Conservation (phyloP, 2,797 vertebrate genomes). For the Thunnus albacares region DNA sequence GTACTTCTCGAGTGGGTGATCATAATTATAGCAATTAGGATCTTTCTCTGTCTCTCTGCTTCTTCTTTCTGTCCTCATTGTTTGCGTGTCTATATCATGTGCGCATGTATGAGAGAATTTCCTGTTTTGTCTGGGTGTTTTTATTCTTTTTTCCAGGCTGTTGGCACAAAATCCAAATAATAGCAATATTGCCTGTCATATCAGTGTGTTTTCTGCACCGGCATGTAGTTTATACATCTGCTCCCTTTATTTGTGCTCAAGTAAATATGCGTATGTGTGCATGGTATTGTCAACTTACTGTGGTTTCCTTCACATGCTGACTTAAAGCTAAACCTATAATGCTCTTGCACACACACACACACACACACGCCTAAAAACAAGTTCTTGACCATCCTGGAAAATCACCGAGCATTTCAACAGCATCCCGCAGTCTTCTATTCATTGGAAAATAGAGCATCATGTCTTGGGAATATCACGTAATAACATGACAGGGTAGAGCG, state of each 20-base stretch:
- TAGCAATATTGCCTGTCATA: conserved; percentile 25
- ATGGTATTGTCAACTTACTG: background rate
- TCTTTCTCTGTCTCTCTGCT: conserved; percentile 29
- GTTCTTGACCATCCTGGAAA: conserved; percentile 18
- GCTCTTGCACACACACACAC: conserved; percentile 17
- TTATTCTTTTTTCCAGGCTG: background rate
- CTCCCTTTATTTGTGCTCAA: conserved; percentile 8
- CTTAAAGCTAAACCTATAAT: background rate
- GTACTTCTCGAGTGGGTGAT: conserved; percentile 59
- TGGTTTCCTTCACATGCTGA: conserved; percentile 4
- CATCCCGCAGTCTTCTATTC: conserved; percentile 31
- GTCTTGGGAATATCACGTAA: conserved; percentile 61
- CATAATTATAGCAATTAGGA: conserved; percentile 69
- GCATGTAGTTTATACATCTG: conserved; percentile 13
- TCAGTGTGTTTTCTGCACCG: background rate
- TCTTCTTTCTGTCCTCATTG: conserved; percentile 38
- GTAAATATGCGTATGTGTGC: background rate
- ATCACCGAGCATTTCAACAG: conserved; percentile 12
- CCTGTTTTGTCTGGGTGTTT: background rate
- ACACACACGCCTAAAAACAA: background rate
- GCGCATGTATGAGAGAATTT: conserved; percentile 14
- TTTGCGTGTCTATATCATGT: conserved; percentile 12
- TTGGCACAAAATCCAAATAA: conserved; percentile 15
- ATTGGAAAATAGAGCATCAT: conserved; percentile 40
- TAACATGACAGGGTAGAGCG: conserved; percentile 55